These are phyloP conservation scores for Psylliodes chrysocephalus DNA, from an alignment of 2,888 invertebrate genomes.

Conservation along the genomic window DNA sequence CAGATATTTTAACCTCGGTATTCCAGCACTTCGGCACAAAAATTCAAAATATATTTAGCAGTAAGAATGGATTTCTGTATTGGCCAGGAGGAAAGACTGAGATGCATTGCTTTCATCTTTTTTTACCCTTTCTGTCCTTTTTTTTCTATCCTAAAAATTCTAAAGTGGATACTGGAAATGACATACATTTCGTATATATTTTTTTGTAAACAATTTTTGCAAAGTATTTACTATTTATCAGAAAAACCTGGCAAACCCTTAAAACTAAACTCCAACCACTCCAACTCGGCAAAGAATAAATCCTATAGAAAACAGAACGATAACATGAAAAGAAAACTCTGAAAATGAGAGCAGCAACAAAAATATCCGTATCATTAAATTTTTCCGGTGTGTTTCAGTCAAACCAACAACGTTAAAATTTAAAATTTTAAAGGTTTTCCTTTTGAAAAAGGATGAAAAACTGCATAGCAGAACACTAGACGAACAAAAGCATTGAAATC, in stretches of 20 bases:
- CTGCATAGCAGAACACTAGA: conserved; percentile 41
- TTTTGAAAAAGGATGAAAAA: conserved; percentile 37
- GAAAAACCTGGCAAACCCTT: neutral
- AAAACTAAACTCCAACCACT: conserved; percentile 13
- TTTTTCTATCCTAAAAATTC: too few species aligned
- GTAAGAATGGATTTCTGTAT: too few species aligned
- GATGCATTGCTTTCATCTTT: too few species aligned
- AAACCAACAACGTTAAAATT: conserved; percentile 35
- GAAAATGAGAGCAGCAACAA: conserved; percentile 23
- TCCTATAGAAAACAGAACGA: neutral
- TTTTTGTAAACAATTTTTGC: too few species aligned
- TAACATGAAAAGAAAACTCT: conserved; percentile 11
- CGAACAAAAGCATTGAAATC: conserved; percentile 51
- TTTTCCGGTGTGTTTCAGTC: conserved; percentile 38
- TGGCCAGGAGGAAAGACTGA: too few species aligned
- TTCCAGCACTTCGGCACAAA: too few species aligned
- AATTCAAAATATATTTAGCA: too few species aligned
- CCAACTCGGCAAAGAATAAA: neutral
- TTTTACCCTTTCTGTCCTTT: too few species aligned
- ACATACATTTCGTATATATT: too few species aligned
- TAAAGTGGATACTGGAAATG: too few species aligned
- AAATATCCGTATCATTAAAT: conserved; percentile 40
- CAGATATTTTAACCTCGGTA: too few species aligned
- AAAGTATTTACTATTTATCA: too few species aligned
- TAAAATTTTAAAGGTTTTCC: conserved; percentile 43